A percentile compares a stretch with the other conserved stretches of the same genome.
These are phyloP conservation scores for Malurus elegans DNA, from an alignment of 2,113 vertebrate species.

Conservation along the genomic window DNA sequence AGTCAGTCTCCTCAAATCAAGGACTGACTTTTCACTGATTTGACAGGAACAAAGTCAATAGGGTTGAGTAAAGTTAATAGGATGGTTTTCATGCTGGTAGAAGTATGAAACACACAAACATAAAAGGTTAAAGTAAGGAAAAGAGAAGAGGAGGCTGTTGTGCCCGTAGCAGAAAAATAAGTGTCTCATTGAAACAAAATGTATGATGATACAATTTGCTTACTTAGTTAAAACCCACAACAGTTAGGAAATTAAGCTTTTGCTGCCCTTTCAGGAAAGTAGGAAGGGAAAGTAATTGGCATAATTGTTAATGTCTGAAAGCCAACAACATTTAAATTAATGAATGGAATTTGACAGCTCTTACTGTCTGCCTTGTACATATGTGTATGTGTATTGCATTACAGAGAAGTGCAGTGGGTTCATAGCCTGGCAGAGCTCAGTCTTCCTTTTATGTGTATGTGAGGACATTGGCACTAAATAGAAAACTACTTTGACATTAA, in stretches of 20 bases:
- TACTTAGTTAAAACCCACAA: neutral
- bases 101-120: neutral
- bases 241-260: neutral
- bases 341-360: neutral
- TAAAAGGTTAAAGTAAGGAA: neutral
- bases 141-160: neutral
- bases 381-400: neutral
- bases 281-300: neutral
- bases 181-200: neutral
- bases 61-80: neutral
- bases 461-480: neutral
- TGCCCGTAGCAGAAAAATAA: neutral
- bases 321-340: neutral
- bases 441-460: neutral
- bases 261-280: neutral
- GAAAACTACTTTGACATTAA: neutral
- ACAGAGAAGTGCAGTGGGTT: neutral
- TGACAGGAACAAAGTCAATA: neutral
- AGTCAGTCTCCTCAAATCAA: neutral
- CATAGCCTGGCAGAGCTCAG: neutral
- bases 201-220: neutral
- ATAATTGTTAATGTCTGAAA: neutral
- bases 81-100: neutral
- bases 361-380: neutral
- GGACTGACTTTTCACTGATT: neutral